Percentiles rank a stretch among this genome's conserved stretches.
Conservation (phyloP, 2,888 invertebrate species). For the Drosophila kanekoi region DNA sequence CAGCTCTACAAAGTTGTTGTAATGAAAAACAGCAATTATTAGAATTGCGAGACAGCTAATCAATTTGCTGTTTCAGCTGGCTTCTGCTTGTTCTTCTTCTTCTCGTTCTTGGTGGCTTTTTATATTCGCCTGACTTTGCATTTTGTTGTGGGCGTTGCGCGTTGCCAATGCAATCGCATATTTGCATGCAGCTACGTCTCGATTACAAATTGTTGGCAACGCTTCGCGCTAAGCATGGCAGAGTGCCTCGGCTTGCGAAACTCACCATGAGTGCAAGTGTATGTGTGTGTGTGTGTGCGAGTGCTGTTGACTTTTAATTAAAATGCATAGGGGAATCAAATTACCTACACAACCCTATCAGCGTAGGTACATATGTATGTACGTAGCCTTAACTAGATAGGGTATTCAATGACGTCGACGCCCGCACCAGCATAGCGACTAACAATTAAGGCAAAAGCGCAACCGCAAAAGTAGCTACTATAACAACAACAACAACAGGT, state of each 20-base stretch:
- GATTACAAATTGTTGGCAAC: constrained; percentile 63
- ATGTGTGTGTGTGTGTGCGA: background rate
- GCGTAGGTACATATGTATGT: constrained; percentile 20
- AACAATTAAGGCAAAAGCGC: constrained; percentile 67
- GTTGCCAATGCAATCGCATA: constrained; percentile 54
- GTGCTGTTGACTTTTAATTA: constrained; percentile 76
- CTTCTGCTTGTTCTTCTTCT: constrained; percentile 11
- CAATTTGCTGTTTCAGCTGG: constrained; percentile 31
- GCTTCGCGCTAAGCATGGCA: constrained; percentile 36
- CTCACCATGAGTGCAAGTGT: background rate
- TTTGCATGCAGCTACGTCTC: constrained; percentile 68
- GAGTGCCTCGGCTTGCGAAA: constrained; percentile 44
- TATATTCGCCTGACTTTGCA: constrained; percentile 36
- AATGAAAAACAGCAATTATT: constrained; percentile 30
- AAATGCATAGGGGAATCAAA: constrained; percentile 79
- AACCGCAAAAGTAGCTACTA: constrained; percentile 39
- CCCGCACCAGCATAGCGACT: constrained; percentile 37
- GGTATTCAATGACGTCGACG: constrained; percentile 46
- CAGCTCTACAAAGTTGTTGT: constrained; percentile 1
- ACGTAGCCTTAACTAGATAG: constrained; percentile 38
- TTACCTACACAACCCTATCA: constrained; percentile 60
- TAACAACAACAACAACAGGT: constrained; percentile 26
- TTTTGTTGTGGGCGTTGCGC: constrained; percentile 48
- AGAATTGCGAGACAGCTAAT: constrained; percentile 43
- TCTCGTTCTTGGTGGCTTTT: background rate